Evolutionary conservation across 2,113 vertebrate species (phyloP).

Genomic region (Chiloscyllium plagiosum): DNA sequence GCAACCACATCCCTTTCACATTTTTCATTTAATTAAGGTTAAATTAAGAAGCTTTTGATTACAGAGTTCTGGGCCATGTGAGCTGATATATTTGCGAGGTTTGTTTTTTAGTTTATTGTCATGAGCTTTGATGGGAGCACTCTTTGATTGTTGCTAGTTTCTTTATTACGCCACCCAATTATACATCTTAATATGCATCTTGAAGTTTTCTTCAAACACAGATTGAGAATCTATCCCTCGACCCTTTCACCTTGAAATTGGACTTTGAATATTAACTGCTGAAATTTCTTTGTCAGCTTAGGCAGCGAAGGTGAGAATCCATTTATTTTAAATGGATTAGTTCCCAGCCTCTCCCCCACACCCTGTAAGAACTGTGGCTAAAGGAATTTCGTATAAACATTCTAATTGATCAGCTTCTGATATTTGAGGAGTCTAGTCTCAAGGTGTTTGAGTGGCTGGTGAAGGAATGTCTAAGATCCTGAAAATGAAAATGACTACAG

Average conservation of each 20-base stretch:
- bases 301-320: background rate
- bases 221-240: background rate
- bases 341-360: background rate
- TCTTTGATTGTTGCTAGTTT: background rate
- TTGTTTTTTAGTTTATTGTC: background rate
- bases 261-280: background rate
- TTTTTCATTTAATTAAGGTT: background rate
- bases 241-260: background rate
- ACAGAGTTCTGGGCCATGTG: background rate
- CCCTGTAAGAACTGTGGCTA: background rate
- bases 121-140: background rate
- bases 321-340: background rate
- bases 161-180: background rate
- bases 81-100: background rate
- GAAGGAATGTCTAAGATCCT: background rate
- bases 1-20: background rate
- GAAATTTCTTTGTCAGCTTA: background rate
- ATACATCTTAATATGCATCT: background rate
- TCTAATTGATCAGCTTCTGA: background rate
- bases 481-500: background rate
- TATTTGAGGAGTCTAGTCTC: background rate
- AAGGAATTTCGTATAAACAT: background rate
- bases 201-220: background rate
- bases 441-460: background rate
- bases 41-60: background rate